Evolutionary conservation across 2,797 vertebrate genomes (phyloP).

Genomic region (Trachurus trachurus): DNA sequence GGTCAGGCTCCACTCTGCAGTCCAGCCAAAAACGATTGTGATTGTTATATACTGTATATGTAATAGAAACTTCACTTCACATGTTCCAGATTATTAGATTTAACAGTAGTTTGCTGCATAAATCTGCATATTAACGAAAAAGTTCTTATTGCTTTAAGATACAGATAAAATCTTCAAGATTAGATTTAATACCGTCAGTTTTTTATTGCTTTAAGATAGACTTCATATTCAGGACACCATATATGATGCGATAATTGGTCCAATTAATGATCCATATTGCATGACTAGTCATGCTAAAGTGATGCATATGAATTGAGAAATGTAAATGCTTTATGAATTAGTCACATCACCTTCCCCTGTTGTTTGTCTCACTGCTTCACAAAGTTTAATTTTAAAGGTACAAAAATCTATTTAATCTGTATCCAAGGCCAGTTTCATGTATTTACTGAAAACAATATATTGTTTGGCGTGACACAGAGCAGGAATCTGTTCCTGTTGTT

Average conservation of each 20-base stretch:
- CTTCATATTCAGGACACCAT: not conserved
- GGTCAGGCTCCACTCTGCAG: no score
- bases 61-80: not conserved
- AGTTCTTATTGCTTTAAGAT: not conserved
- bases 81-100: conserved; percentile 30
- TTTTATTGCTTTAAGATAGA: not conserved
- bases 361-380: no score
- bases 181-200: not conserved
- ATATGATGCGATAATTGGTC: not conserved
- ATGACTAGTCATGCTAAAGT: not conserved
- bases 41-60: not conserved
- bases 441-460: not conserved
- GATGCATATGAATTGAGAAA: not conserved
- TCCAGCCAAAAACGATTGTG: no score
- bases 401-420: not conserved
- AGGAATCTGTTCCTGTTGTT: not conserved
- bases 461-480: not conserved
- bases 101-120: conserved; percentile 13
- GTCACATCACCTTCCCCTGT: not conserved
- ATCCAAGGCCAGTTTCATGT: not conserved
- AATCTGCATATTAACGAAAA: conserved; percentile 29
- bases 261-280: not conserved
- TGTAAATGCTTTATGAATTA: not conserved
- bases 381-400: not conserved
- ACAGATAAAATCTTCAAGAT: conserved; percentile 1